These are phyloP conservation scores for Epistrophe eligans DNA, from an alignment of 2,888 invertebrate genomes.

Conservation along the genomic window DNA sequence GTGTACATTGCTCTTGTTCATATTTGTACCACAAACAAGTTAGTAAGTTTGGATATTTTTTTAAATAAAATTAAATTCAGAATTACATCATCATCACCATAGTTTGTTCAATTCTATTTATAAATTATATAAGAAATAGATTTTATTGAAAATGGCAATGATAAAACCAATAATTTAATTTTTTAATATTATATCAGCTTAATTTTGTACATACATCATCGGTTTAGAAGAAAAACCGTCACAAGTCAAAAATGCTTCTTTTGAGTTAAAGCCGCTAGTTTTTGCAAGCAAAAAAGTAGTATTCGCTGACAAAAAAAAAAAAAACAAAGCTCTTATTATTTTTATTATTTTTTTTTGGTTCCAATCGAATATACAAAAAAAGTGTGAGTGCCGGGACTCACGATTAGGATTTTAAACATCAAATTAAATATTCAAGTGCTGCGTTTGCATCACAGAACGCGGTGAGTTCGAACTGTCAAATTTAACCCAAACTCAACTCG, in stretches of 20 bases:
- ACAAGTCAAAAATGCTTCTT: not conserved
- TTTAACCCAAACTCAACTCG: too few species aligned
- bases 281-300: too few species aligned
- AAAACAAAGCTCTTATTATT: too few species aligned
- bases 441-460: too few species aligned
- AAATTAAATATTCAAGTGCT: too few species aligned
- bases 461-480: too few species aligned
- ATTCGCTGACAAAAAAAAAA: too few species aligned
- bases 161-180: not conserved
- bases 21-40: slow-evolving; percentile 31
- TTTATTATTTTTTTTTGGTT: too few species aligned
- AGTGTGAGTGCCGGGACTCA: too few species aligned
- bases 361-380: too few species aligned
- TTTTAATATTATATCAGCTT: not conserved
- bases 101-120: not conserved
- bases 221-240: not conserved
- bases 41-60: slow-evolving; percentile 14
- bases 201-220: too few species aligned
- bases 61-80: not conserved
- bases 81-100: not conserved
- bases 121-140: not conserved
- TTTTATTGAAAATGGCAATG: not conserved
- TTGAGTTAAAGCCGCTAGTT: not conserved
- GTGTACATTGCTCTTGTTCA: slow-evolving; percentile 27
- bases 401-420: too few species aligned